phyloP scores from a whole-genome alignment of 2,113 vertebrate genomes.

The Sapayoa aenigma region DNA sequence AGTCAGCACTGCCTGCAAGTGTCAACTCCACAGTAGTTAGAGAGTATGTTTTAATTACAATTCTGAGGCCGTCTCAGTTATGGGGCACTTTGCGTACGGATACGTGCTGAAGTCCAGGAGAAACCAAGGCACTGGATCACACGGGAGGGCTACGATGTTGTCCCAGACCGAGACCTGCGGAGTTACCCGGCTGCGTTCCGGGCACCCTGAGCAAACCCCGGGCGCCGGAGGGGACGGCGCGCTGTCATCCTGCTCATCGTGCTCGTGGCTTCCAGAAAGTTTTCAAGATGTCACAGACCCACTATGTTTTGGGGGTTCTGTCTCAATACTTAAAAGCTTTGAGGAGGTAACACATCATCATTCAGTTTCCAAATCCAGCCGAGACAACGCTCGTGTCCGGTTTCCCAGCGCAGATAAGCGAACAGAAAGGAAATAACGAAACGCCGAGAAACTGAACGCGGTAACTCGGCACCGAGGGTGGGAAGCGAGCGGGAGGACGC shows the following conservation, averaged over 20 bases:
- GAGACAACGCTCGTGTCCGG: rapidly evolving
- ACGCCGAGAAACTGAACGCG: not conserved
- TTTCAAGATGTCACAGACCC: rapidly evolving
- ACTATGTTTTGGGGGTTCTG: rapidly evolving
- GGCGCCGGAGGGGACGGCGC: rapidly evolving
- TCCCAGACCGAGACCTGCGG: rapidly evolving
- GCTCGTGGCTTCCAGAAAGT: not conserved
- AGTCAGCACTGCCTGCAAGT: not conserved
- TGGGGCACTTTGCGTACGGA: rapidly evolving
- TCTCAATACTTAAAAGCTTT: not conserved
- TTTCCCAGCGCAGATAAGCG: rapidly evolving
- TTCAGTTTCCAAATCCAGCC: rapidly evolving
- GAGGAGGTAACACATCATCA: rapidly evolving
- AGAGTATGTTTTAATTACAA: not conserved
- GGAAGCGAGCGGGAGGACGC: not conserved
- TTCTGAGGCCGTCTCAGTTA: not conserved
- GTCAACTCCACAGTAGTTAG: not conserved
- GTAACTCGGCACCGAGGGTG: not conserved
- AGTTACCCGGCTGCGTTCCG: rapidly evolving
- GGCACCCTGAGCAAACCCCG: not conserved
- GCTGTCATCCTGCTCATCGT: not conserved
- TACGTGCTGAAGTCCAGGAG: not conserved
- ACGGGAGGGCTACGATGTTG: rapidly evolving
- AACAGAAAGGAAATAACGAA: not conserved
- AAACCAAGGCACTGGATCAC: not conserved